Conservation (phyloP, 2,888 invertebrate genomes). For the Rhamnusium bicolor region DNA sequence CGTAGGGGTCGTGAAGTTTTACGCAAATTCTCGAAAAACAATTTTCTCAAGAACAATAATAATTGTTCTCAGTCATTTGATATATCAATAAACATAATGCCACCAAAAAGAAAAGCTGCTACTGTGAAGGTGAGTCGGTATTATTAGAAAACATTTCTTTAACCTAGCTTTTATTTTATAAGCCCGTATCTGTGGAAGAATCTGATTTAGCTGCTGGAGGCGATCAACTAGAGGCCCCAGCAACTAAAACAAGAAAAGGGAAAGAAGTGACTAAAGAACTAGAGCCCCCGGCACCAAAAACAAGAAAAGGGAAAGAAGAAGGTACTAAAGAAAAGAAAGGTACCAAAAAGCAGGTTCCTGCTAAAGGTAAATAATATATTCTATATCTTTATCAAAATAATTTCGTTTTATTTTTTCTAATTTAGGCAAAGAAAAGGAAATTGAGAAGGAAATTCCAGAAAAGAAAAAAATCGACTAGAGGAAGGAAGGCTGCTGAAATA, state of each 20-base stretch:
- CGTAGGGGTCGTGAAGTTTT: not conserved
- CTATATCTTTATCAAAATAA: not conserved
- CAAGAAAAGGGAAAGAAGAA: not conserved
- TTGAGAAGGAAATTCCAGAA: not conserved
- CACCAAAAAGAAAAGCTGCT: constrained; percentile 36
- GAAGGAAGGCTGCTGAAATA: not conserved
- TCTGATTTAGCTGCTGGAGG: constrained; percentile 5
- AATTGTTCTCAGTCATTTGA: not conserved
- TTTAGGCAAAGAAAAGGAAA: not conserved
- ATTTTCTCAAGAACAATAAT: not conserved
- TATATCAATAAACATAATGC: constrained; percentile 18
- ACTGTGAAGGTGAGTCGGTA: constrained; percentile 12
- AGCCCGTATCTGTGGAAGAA: not conserved
- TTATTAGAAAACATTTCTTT: not conserved
- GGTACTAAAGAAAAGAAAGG: not conserved
- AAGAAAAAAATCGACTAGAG: constrained; percentile 52
- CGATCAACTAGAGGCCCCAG: not conserved
- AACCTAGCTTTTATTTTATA: constrained; percentile 1
- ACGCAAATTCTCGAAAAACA: not conserved
- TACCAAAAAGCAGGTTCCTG: constrained; percentile 1
- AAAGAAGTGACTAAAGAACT: not conserved
- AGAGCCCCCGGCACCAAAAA: constrained; percentile 13
- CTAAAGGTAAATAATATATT: constrained; percentile 18
- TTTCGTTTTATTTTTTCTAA: not conserved
- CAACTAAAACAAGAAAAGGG: constrained; percentile 13